phyloP scores from a whole-genome alignment of 2,113 vertebrate genomes.

The Chionodraco myersi region DNA sequence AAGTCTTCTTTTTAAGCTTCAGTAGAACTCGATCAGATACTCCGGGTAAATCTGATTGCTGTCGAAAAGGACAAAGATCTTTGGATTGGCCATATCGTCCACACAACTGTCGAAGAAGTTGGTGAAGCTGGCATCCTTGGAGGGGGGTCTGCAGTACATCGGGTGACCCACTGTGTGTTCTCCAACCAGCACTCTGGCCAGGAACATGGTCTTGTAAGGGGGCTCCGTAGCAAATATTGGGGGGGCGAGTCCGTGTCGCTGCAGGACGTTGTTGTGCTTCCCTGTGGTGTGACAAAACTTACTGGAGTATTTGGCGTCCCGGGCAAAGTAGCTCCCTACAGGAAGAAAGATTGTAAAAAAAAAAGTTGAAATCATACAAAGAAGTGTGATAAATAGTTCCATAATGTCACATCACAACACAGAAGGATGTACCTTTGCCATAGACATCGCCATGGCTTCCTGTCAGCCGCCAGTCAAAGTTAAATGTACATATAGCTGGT shows the following conservation, averaged over 20 bases:
- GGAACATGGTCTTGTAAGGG: conserved; percentile 92
- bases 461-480: conserved; percentile 97
- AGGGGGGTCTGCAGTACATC: conserved; percentile 92
- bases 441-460: conserved; percentile 94
- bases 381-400: not conserved
- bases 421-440: conserved; percentile 90
- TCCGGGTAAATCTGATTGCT: conserved; percentile 98
- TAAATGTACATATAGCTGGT: conserved; percentile 96
- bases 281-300: conserved; percentile 93
- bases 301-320: conserved; percentile 93
- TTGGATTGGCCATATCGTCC: conserved; percentile 93
- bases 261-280: conserved; percentile 89
- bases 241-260: conserved; percentile 80
- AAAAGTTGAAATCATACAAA: not conserved
- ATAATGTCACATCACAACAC: conserved; percentile 11
- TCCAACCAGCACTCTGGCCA: conserved; percentile 94
- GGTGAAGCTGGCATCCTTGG: conserved; percentile 93
- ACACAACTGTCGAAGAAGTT: conserved; percentile 98
- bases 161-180: conserved; percentile 91
- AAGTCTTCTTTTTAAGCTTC: conserved; percentile 51
- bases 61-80: conserved; percentile 97
- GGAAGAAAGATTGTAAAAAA: conserved; percentile 8
- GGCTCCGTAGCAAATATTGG: conserved; percentile 81
- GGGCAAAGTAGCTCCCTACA: conserved; percentile 95
- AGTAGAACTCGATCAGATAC: conserved; percentile 95